Evolutionary conservation across 2,797 vertebrate species (phyloP), one percentile per base, ranked within the genome.

Genomic region (Ispidina picta): DNA sequence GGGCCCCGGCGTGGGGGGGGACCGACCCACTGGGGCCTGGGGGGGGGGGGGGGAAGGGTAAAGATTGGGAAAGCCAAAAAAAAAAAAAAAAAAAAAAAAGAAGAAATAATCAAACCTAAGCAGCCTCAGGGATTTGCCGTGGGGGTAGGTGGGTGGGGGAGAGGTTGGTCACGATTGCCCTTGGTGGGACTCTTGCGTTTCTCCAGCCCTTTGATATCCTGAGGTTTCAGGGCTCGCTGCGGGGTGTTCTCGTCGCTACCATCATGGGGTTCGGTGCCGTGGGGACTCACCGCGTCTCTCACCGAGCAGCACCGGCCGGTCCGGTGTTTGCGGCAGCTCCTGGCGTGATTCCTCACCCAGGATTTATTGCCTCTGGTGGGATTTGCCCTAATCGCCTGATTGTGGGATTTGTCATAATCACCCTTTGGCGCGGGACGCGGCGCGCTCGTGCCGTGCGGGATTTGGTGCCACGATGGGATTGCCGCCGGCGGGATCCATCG

Each of bases 401-500:
- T 4, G 20, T 2, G 2, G n/a, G 31, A 62, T 13, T 31, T 12
- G 5, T 3, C 19, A 15, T 8, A 2, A 17, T 8, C 33, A 52
- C 52, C 44, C 21, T 9, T 15, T 39, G 37, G 10, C 8, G 13
- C 21, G 2, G 63, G 56, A 15, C n/a, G 43, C 22, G 8, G 12
- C 11, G 12, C 8, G 15, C 29, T 55, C 26, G 6, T 5, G 48
- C 25, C 25, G 12, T 49, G 18, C 8, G 16, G 25, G 46, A 6
- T 7, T 14, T 28, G 29, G 5, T 33, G n/a, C 8, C 29, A 10
- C 0, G 12, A 3, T 6, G 7, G 10, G 7, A 6, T 4, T 8
- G 62, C 19, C 26, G 16, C 26, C 7, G 14, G 15, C 33, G 22
- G 9, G 56, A 39, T 39, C 37, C 13, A 14, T 39, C 6, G 37